Base-by-base conservation (phyloP, 2,888 invertebrate genomes). In the Rhingia campestris region DNA sequence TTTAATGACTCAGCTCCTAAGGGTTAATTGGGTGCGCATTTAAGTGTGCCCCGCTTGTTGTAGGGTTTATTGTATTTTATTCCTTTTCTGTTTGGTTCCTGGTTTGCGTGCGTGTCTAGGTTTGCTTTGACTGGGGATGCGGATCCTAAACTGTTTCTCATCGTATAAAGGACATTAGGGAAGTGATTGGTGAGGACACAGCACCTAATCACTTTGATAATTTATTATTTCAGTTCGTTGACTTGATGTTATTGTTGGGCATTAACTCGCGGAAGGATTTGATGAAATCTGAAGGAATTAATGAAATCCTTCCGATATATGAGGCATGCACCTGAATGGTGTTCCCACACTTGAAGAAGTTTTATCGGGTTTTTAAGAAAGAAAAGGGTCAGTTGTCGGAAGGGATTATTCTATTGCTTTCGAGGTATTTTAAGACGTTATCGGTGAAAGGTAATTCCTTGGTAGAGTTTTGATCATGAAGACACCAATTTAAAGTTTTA, bases 1-100 rank as follows among this genome's bases (percentile, higher is more conserved):
- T 69, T 54, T 79, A 74, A 79, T 79, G 75, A 61, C 58, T 64
- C 59, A 70, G 64, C 59, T 79, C 59, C 82, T 63, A 43, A 66
- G 74, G 80, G 84, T 84, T 84, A 84, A 84, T 80, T 80, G 80
- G 80, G 80, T 73, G 64, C 74, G 66, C 61, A 69, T 63, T 82
- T 82, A 82, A 74, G 82, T 82, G 82, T 82, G 82, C 41, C 63
- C 14, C 54, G 58, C 22, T 63, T 73, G 58, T 58, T 77, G 72
- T 61, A 67, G 51, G 72, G 67, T 73, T 81, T 56, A 41, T 64
- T 64, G 39, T 64, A n/a, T 45, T 35, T n/a, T 79, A 0, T 45
- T 47, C 47, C 53, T 10, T 56, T 56, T 58, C 22, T 10, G 32
- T 54, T 4, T 22, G 22, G 47, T 63, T 54, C 37, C 41, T 43